Conservation (phyloP, 2,888 invertebrate species). For the Caenorhabditis panamensis region DNA sequence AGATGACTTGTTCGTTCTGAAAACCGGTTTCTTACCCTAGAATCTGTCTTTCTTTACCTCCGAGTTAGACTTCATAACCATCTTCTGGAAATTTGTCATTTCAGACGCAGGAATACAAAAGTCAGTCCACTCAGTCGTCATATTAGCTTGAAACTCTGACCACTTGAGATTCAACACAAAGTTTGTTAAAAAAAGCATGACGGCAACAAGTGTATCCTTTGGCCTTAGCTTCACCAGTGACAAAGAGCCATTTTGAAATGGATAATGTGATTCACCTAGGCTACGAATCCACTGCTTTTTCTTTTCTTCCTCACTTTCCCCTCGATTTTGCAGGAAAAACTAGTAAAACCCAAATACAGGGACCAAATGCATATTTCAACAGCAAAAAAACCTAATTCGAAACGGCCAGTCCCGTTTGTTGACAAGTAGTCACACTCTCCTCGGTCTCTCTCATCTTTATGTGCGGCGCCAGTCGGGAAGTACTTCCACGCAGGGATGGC, state of each 20-base stretch:
- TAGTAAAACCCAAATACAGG: too few species aligned
- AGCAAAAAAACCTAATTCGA: too few species aligned
- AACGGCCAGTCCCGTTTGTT: too few species aligned
- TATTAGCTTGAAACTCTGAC: background rate
- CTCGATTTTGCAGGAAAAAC: too few species aligned
- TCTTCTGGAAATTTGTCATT: background rate
- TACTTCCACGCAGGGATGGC: slow-evolving; percentile 73
- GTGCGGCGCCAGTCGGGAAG: background rate
- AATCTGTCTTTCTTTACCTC: background rate
- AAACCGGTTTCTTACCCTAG: background rate
- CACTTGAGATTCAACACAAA: too few species aligned
- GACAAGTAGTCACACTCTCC: too few species aligned
- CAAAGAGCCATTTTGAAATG: background rate
- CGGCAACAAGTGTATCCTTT: background rate
- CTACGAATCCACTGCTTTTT: background rate
- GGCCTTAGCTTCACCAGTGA: background rate
- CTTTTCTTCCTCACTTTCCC: too few species aligned
- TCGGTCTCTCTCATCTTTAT: too few species aligned
- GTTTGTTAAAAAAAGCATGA: too few species aligned
- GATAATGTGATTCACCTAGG: slow-evolving; percentile 6
- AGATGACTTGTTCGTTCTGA: background rate
- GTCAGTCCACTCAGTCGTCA: background rate
- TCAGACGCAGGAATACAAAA: background rate
- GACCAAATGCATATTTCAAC: too few species aligned
- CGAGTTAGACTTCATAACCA: background rate